phyloP scores from a whole-genome alignment of 2,888 invertebrate genomes.

The Leptinotarsa peninsularis region DNA sequence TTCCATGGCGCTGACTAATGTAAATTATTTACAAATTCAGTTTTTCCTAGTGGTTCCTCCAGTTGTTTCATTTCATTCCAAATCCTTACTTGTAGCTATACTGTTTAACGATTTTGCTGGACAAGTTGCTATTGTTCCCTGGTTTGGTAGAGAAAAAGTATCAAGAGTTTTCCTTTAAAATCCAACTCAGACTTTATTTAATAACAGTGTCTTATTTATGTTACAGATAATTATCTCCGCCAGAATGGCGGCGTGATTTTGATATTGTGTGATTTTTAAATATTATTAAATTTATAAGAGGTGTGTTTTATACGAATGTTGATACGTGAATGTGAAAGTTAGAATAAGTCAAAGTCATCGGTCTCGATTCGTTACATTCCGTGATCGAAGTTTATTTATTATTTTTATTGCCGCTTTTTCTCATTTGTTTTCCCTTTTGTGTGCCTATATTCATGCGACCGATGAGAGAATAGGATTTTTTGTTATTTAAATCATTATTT shows the following conservation, averaged over 20 bases:
- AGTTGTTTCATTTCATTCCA: constrained; percentile 5
- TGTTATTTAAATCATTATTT: constrained; percentile 68
- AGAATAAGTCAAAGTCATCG: constrained; percentile 62
- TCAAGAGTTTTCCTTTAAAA: constrained; percentile 36
- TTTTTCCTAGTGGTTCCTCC: not conserved
- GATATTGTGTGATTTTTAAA: constrained; percentile 67
- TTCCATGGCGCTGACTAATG: constrained; percentile 28
- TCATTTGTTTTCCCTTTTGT: constrained; percentile 58
- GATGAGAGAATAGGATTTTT: constrained; percentile 65
- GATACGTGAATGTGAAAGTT: constrained; percentile 63
- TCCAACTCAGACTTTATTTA: constrained; percentile 62
- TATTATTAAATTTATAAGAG: constrained; percentile 60
- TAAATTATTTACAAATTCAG: constrained; percentile 27
- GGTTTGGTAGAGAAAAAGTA: constrained; percentile 23
- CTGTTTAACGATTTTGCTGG: not conserved
- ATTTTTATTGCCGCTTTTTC: constrained; percentile 58
- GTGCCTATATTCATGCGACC: constrained; percentile 58
- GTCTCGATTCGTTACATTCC: constrained; percentile 65
- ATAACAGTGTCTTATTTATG: constrained; percentile 63
- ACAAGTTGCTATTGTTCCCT: not conserved
- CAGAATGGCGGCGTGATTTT: constrained; percentile 64
- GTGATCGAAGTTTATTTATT: constrained; percentile 62
- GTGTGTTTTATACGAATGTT: constrained; percentile 66
- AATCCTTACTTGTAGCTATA: not conserved
- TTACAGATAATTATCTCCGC: constrained; percentile 61